Evolutionary conservation across 2,797 vertebrate genomes (phyloP).

Genomic region (Sus cebifrons): DNA sequence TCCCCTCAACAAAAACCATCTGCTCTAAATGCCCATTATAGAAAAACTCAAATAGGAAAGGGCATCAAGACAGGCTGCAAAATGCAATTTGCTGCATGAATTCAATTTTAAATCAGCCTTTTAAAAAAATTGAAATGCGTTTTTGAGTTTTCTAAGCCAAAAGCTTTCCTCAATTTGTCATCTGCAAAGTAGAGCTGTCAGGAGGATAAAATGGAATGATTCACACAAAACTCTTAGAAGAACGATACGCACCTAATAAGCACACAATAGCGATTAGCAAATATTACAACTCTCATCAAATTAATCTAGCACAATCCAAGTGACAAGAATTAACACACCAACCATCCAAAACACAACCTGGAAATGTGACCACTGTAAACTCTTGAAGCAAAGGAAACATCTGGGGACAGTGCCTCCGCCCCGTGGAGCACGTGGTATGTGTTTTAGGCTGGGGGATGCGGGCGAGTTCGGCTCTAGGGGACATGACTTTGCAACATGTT

Average conservation of each 20-base stretch:
- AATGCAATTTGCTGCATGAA: not conserved
- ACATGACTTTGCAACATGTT: not conserved
- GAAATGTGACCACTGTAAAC: not conserved
- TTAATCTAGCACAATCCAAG: not conserved
- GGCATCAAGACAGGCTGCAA: not conserved
- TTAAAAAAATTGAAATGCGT: not conserved
- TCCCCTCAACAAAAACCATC: not conserved
- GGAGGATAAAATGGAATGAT: not conserved
- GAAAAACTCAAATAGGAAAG: not conserved
- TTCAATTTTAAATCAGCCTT: not conserved
- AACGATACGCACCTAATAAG: not conserved
- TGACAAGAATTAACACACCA: not conserved
- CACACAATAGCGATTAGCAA: rapidly evolving
- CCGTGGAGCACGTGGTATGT: rapidly evolving
- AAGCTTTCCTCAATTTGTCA: not conserved
- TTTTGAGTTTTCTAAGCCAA: not conserved
- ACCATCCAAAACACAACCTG: not conserved
- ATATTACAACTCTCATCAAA: not conserved
- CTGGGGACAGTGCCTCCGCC: not conserved
- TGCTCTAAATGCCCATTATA: not conserved
- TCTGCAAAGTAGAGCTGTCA: not conserved
- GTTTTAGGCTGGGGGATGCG: not conserved
- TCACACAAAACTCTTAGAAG: not conserved
- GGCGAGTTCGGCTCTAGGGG: rapidly evolving
- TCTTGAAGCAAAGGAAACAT: not conserved